Percentiles rank a stretch among this genome's conserved stretches.
Conservation (phyloP, 2,113 vertebrate species). For the Alexandromys fortis region DNA sequence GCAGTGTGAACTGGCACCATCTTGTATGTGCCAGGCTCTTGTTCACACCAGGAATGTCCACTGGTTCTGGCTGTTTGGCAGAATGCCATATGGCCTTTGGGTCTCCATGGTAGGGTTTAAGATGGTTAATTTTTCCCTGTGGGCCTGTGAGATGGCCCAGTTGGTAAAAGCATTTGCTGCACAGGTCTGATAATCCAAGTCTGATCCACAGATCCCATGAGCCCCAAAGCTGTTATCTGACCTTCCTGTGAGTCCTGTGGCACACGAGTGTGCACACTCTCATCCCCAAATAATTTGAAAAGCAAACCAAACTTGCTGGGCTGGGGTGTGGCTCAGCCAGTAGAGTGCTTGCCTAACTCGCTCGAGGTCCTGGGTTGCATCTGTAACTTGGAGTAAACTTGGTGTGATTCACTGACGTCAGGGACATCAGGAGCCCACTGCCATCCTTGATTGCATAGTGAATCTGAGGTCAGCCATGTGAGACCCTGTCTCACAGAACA, state of each 20-base stretch:
- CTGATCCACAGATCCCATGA: not conserved
- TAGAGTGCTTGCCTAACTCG: not conserved
- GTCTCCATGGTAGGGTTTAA: not conserved
- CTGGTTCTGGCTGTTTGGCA: not conserved
- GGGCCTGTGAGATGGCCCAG: not conserved
- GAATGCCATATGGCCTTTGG: not conserved
- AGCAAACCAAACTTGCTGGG: not conserved
- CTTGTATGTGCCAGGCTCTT: not conserved
- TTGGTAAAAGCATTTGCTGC: too few species aligned
- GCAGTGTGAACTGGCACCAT: not conserved
- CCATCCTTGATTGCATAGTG: not conserved
- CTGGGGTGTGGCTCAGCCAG: not conserved
- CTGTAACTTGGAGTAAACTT: too few species aligned
- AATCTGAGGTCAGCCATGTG: not conserved
- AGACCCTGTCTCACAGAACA: not conserved
- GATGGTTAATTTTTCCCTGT: not conserved
- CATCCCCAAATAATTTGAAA: not conserved
- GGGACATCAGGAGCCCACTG: not conserved
- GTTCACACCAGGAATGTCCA: not conserved
- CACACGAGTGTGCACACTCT: not conserved
- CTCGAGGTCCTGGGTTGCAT: not conserved
- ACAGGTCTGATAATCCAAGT: not conserved
- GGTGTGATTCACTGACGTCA: too few species aligned
- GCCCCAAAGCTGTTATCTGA: not conserved
- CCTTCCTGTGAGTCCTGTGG: rapidly evolving